Conservation (phyloP, 2,888 invertebrate species). For the Steinernema scapterisci region DNA sequence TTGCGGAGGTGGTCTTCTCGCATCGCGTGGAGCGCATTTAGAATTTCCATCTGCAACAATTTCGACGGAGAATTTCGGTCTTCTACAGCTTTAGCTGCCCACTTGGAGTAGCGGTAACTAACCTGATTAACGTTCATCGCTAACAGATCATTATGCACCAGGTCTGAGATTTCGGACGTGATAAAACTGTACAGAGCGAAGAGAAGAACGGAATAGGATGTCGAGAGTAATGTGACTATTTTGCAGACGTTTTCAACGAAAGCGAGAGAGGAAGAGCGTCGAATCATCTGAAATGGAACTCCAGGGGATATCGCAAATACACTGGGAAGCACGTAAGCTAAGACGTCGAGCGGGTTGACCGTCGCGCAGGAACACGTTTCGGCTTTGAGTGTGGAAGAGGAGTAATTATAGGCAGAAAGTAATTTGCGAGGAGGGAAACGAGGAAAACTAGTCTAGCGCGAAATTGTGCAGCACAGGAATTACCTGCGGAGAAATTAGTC, state of each 20-base stretch:
- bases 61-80: too few species aligned
- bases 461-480: slow-evolving; percentile 2
- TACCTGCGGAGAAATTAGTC: neutral
- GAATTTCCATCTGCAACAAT: neutral
- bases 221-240: neutral
- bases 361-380: slow-evolving; percentile 1
- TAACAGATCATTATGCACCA: neutral
- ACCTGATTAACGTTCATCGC: neutral
- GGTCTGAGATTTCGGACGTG: neutral
- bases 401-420: slow-evolving; percentile 17
- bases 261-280: too few species aligned
- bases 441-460: neutral
- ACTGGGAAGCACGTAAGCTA: too few species aligned
- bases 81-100: too few species aligned
- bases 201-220: neutral
- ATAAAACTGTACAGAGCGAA: neutral
- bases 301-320: neutral
- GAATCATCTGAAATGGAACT: slow-evolving; percentile 1
- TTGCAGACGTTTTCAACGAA: neutral
- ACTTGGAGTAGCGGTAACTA: too few species aligned
- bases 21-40: neutral
- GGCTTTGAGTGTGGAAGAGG: neutral
- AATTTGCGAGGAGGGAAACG: slow-evolving; percentile 3
- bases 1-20: neutral
- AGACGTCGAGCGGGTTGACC: too few species aligned